A percentile compares a stretch with the other conserved stretches of the same genome.
These are phyloP conservation scores for Standfussiana lucernea DNA, from an alignment of 2,888 invertebrate genomes.

Conservation along the genomic window DNA sequence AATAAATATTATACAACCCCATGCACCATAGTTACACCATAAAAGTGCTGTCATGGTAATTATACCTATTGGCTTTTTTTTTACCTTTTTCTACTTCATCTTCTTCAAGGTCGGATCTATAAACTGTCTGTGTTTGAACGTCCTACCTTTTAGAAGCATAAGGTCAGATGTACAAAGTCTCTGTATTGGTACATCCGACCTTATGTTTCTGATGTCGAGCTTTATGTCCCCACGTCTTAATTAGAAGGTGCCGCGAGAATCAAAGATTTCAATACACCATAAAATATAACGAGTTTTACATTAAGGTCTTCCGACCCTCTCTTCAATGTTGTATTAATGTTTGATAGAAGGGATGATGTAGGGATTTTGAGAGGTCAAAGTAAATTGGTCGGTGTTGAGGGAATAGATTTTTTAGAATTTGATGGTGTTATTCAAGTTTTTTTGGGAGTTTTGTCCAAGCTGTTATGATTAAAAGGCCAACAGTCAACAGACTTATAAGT, in stretches of 20 bases:
- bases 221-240: conserved; percentile 67
- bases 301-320: conserved; percentile 21
- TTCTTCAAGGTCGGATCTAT: too few species aligned
- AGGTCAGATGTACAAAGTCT: too few species aligned
- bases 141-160: too few species aligned
- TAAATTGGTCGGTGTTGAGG: conserved; percentile 19
- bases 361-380: conserved; percentile 14
- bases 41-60: conserved; percentile 73
- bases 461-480: not conserved
- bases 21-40: conserved; percentile 55
- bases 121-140: too few species aligned
- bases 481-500: not conserved
- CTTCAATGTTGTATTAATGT: not conserved
- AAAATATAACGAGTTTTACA: conserved; percentile 52
- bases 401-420: conserved; percentile 64
- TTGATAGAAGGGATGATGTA: not conserved
- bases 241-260: conserved; percentile 72
- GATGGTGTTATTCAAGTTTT: conserved; percentile 20
- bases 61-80: conserved; percentile 62
- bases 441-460: conserved; percentile 6
- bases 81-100: conserved; percentile 22
- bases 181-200: too few species aligned
- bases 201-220: too few species aligned
- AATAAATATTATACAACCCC: conserved; percentile 51
- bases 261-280: conserved; percentile 66